These are phyloP conservation scores for Drosophila neotestacea DNA, from an alignment of 2,888 invertebrate genomes.

Conservation along the genomic window DNA sequence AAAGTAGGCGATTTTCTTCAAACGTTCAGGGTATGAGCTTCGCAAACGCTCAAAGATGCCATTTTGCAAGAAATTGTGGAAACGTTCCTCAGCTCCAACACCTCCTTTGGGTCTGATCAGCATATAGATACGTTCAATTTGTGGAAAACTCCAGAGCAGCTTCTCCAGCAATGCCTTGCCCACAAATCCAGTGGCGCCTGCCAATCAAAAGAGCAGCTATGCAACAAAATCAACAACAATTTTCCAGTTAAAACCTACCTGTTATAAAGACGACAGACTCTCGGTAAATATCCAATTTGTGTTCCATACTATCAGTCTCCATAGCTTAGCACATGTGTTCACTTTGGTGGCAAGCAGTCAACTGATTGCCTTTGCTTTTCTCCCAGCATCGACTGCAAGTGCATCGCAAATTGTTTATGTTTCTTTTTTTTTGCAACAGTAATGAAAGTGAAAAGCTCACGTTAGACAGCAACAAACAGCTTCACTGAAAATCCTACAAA, in stretches of 20 bases:
- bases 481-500: slow-evolving; percentile 52
- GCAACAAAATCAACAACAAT: neutral
- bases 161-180: slow-evolving; percentile 98
- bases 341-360: slow-evolving; percentile 49
- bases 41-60: slow-evolving; percentile 91
- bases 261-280: slow-evolving; percentile 82
- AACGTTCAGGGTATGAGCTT: slow-evolving; percentile 87
- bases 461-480: slow-evolving; percentile 8
- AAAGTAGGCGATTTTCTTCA: slow-evolving; percentile 89
- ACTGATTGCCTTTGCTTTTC: slow-evolving; percentile 53
- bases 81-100: slow-evolving; percentile 89
- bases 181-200: slow-evolving; percentile 94
- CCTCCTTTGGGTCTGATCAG: slow-evolving; percentile 92
- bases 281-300: slow-evolving; percentile 68
- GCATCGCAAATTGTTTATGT: slow-evolving; percentile 9
- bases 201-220: slow-evolving; percentile 83
- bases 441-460: slow-evolving; percentile 71
- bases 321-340: slow-evolving; percentile 48
- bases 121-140: slow-evolving; percentile 91
- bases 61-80: slow-evolving; percentile 91
- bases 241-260: slow-evolving; percentile 51
- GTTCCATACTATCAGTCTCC: no score
- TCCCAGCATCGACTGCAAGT: slow-evolving; percentile 26
- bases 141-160: slow-evolving; percentile 93
- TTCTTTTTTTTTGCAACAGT: slow-evolving; percentile 15